Evolutionary conservation across 64 coral and sea anemone genomes (phyloP).

Genomic region (Acropora tenuis): DNA sequence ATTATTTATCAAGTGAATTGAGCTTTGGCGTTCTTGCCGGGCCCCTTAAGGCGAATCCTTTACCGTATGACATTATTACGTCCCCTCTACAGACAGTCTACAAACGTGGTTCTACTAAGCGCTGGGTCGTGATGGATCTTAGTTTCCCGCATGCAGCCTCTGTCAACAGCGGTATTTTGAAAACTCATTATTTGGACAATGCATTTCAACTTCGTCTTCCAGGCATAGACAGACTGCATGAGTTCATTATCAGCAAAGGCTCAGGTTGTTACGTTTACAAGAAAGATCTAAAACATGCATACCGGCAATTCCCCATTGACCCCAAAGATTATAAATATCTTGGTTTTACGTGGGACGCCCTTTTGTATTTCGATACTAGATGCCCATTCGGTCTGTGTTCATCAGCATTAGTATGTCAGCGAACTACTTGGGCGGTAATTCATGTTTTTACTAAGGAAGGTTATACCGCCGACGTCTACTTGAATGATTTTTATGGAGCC

Average conservation of each 20-base stretch:
- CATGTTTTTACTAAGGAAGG: slow-evolving; percentile 20
- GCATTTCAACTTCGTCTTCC: background rate
- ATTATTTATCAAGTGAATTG: slow-evolving; percentile 44
- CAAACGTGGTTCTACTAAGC: slow-evolving; percentile 5
- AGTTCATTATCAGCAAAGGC: slow-evolving; percentile 31
- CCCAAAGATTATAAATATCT: slow-evolving; percentile 47
- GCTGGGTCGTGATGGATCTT: slow-evolving; percentile 20
- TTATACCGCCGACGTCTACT: slow-evolving; percentile 26
- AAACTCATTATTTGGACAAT: slow-evolving; percentile 14
- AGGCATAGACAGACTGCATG: slow-evolving; percentile 27
- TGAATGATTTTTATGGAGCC: slow-evolving; percentile 39
- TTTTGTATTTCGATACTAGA: slow-evolving; percentile 25
- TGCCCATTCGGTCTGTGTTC: slow-evolving; percentile 44
- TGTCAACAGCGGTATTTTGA: slow-evolving; percentile 19
- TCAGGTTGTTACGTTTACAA: slow-evolving; percentile 29
- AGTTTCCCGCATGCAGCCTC: slow-evolving; percentile 7
- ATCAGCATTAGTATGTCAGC: slow-evolving; percentile 14
- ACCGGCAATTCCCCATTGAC: slow-evolving; percentile 30
- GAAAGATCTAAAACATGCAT: slow-evolving; percentile 7
- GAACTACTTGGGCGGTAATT: slow-evolving; percentile 14
- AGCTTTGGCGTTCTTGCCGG: slow-evolving; percentile 31
- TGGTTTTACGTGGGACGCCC: slow-evolving; percentile 1
- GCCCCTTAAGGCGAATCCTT: slow-evolving; percentile 13
- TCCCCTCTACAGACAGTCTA: background rate
- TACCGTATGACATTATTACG: background rate